Evolutionary conservation across 2,113 vertebrate species (phyloP).

Genomic region (Eurypyga helias): DNA sequence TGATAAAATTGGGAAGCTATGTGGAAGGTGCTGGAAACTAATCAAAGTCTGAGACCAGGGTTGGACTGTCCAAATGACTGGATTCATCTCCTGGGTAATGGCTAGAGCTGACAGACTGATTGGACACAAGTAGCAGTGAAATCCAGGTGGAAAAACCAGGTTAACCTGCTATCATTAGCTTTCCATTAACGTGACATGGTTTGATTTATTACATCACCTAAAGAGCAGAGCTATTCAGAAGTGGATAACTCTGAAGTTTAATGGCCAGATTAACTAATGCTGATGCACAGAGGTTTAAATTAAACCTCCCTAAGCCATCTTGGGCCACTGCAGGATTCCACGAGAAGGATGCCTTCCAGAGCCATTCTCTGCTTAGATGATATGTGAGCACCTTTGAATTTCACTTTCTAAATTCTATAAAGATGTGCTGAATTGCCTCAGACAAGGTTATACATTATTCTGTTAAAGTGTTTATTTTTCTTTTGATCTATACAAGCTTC

Average conservation of each 20-base stretch:
- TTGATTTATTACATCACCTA: conserved; percentile 52
- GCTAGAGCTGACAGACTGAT: neutral
- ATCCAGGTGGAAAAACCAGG: neutral
- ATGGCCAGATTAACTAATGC: conserved; percentile 48
- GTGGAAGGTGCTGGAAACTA: neutral
- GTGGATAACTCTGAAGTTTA: conserved; percentile 42
- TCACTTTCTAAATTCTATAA: neutral
- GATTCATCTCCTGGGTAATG: neutral
- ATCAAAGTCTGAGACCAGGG: neutral
- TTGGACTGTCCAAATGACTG: neutral
- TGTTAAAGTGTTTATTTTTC: neutral
- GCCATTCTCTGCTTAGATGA: neutral
- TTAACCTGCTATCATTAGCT: conserved; percentile 49
- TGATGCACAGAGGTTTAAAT: conserved; percentile 43
- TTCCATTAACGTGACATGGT: conserved; percentile 6
- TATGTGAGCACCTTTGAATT: neutral
- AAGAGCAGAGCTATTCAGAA: conserved; percentile 57
- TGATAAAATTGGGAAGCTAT: neutral
- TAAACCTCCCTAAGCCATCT: conserved; percentile 1
- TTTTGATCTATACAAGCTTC: neutral
- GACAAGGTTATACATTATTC: neutral
- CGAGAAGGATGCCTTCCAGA: neutral
- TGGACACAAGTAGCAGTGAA: neutral
- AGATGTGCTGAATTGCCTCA: neutral
- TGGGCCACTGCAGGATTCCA: neutral